Evolutionary conservation across 2,888 invertebrate species (phyloP), one percentile per base, ranked within the genome.

Genomic region (Lamproptera curius): DNA sequence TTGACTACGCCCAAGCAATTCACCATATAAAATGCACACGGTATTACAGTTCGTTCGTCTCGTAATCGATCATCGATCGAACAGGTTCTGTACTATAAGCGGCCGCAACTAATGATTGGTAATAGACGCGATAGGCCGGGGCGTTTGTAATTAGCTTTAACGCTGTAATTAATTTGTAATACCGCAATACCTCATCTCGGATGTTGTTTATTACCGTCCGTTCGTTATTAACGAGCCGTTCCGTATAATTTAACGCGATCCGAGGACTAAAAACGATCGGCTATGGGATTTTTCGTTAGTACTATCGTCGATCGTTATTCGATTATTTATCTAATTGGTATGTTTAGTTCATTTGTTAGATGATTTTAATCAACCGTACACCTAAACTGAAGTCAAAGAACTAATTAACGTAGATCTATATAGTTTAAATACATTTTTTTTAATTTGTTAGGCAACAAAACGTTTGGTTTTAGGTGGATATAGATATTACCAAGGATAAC

Each of bases 151-250:
- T 45, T 20, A 39, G 20, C 13, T 46, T 11, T 45, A 33, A 33
- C 33, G 16, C 15, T 33, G 34, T 46, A 46, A 46, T 41, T 46
- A 46, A 46, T 46, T 41, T 40, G 31, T 36, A 36, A 46, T 31
- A 35, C 28, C 10, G 28, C 36, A 44, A 44, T 44, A 11, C 11
- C 15, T 46, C 23, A 41, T 46, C 14, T 40, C 23, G 15, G 16
- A 39, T 23, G 23, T 46, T 9, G 23, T 41, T 46, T 46, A 46
- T 20, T 34, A 35, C 39, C 17, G 3, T 15, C 15, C n/a, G 28
- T 11, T 11, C 11, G 31, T 9, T 11, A 31, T 31, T 31, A 31
- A 31, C 31, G 31, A 31, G 31, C 31, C n/a, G 31, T n/a, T n/a
- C 31, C 2, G 11, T 31, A 13, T 31, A 31, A 31, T 31, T 31